Base-by-base conservation (phyloP, 2,888 invertebrate genomes). In the Lithodes maja region DNA sequence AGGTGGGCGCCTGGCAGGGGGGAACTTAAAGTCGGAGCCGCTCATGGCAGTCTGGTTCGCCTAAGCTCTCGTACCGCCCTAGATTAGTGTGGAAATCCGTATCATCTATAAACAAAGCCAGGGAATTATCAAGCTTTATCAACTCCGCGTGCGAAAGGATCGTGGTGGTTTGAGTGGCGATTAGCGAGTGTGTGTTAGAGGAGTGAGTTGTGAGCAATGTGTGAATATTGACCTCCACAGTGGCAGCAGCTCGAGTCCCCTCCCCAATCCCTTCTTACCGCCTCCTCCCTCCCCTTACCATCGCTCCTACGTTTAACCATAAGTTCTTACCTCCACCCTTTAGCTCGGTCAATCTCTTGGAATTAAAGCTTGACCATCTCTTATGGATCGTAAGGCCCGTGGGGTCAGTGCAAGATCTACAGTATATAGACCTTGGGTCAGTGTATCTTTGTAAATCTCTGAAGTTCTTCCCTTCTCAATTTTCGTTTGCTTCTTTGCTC, bases 1-100 rank as follows among this genome's bases (percentile, higher is more conserved):
- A 87, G 87, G 87, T 87, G 87, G 87, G 79, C 83, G 79, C 69
- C 79, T 79, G 87, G 87, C 79, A 69, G 52, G 87, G 68, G 49
- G 52, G 71, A n/a, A 71, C 71, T 3, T 1, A 5, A 71, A 71
- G 71, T 71, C 15, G 68, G 3, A 55, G 12, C 5, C 68, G 68
- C 82, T 82, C 82, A 68, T 81, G 81, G 69, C 82, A 82, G 68
- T 3, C 55, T n/a, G 71, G 17, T 33, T 33, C 33, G 71, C 71
- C 71, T 5, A 71, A 71, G 17, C 71, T 71, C 12, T 71, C 71
- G 71, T 71, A 71, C 71, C 17, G 71, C 17, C 12, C 12, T 5
- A 5, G 71, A n/a, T 71, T n/a, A n/a, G 71, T 71, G 71, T 71
- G 71, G 71, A 71, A n/a, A 71, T n/a, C 71, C 17, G 61, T 61